Base-by-base conservation (phyloP, 2,888 invertebrate species). In the Lasioglossum vierecki region DNA sequence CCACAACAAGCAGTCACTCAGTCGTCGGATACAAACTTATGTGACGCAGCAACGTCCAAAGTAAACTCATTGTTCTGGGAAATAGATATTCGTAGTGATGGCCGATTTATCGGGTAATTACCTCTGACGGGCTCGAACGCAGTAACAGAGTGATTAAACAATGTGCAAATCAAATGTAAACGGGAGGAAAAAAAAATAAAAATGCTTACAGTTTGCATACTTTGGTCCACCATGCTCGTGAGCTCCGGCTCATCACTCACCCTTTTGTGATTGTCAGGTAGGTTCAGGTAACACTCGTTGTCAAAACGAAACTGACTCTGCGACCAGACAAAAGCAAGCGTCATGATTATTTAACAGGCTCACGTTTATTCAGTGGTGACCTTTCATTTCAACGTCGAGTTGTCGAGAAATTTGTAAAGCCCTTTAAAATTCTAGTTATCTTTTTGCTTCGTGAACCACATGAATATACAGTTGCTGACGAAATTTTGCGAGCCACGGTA, bases 301-400 rank as follows among this genome's bases (percentile, higher is more conserved):
- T 99, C 99, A 96, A 99, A 99, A 95, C 99, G 98, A 96, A 99
- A 99, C 96, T 99, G 99, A 96, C 99, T 99, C 99, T 99, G 97
- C 94, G 95, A 46, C 76, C 57, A 49, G 15, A 35, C 4, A 41
- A 1, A 83, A 76, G 11, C 22, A 35, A 26, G 15, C 46, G 5
- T 26, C 70, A 68, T 86, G 68, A 88, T 79, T 81, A 75, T 44
- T 63, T 95, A 95, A 79, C 57, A 57, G 57, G n/a, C n/a, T n/a
- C 57, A 1, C 11, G 9, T 9, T 53, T 22, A 53, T 53, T 22
- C 49, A 22, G 49, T 8, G 2, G 8, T 22, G 57, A 57, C n/a
- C 57, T 57, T 57, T 57, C 57, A 57, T n/a, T n/a, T 57, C 57
- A 3, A 3, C 57, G 9, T n/a, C 9, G 57, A 11, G 57, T 57